Base-by-base conservation (phyloP, 2,888 invertebrate species). In the Sclerodermus sp. region DNA sequence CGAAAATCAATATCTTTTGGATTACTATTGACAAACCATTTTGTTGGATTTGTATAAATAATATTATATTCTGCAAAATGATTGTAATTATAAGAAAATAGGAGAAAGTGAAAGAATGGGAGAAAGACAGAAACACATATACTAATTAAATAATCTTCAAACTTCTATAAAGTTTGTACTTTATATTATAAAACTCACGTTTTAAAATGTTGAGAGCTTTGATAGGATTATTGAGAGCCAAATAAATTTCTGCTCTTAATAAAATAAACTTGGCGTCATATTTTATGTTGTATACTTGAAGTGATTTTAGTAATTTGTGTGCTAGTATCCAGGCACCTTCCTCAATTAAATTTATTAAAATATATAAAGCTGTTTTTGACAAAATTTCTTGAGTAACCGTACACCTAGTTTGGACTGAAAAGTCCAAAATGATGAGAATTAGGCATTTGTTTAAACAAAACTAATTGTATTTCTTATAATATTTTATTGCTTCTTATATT, bases 211-310 rank as follows among this genome's bases (percentile, higher is more conserved):
- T 53, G 32, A 67, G 60, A 37, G 72, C 74, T 53, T 73, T 60
- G 15, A 68, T 12, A 6, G 65, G 57, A 34, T 62, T 59, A n/a
- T 58, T 54, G 62, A 73, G 73, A 29, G 69, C 70, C 58, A 75
- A 56, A 53, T 64, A 70, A 58, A 74, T 68, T 53, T 75, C 67
- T 15, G 60, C 64, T 17, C 66, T 58, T 10, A 75, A 57, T 14
- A 74, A 50, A 42, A 60, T 45, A 45, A 62, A 66, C 10, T 42
- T 45, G 30, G 65, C 63, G 45, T 59, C 60, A 32, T 53, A 57
- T 15, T 55, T 34, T 18, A 64, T 42, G 18, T 60, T 55, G 45
- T 57, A 53, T 34, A 57, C 53, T 45, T 64, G 39, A 29, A 65
- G 42, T 12, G 50, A 52, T 45, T 62, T 63, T 14, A 71, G 55